These are phyloP conservation scores for Drosophila asahinai DNA, from an alignment of 1,140 invertebrate species.

Conservation along the genomic window DNA sequence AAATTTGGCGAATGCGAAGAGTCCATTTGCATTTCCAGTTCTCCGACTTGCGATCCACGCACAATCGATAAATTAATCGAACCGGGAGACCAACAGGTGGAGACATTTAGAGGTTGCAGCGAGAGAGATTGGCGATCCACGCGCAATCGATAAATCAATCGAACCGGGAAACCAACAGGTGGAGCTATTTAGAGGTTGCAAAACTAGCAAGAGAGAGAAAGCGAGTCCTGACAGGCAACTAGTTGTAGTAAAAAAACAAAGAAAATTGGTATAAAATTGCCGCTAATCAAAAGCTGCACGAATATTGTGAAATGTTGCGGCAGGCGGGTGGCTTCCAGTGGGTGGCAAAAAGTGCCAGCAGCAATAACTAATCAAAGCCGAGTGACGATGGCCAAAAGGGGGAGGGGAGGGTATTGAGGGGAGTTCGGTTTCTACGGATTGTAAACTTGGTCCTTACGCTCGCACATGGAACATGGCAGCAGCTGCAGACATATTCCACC, in stretches of 20 bases:
- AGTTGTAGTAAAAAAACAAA: constrained; percentile 20
- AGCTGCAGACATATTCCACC: constrained; percentile 40
- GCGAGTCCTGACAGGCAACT: constrained; percentile 42
- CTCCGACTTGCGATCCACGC: constrained; percentile 37
- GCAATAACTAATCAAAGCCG: constrained; percentile 72
- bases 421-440: constrained; percentile 37
- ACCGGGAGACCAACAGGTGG: constrained; percentile 49
- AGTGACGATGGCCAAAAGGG: constrained; percentile 12
- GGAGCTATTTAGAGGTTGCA: constrained; percentile 42
- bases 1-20: constrained; percentile 6
- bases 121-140: constrained; percentile 34
- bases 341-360: constrained; percentile 24
- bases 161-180: constrained; percentile 46
- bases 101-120: constrained; percentile 29
- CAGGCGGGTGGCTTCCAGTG: constrained; percentile 16
- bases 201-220: neutral
- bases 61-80: constrained; percentile 65
- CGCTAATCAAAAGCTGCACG: constrained; percentile 76
- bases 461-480: constrained; percentile 34
- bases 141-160: constrained; percentile 62
- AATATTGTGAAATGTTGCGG: constrained; percentile 58
- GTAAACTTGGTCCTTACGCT: constrained; percentile 51
- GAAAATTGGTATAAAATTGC: constrained; percentile 55
- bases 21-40: constrained; percentile 10
- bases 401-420: constrained; percentile 9